Evolutionary conservation across 2,113 vertebrate genomes (phyloP), one percentile per base, ranked within the genome.

Genomic region (Megaceryle torquata): DNA sequence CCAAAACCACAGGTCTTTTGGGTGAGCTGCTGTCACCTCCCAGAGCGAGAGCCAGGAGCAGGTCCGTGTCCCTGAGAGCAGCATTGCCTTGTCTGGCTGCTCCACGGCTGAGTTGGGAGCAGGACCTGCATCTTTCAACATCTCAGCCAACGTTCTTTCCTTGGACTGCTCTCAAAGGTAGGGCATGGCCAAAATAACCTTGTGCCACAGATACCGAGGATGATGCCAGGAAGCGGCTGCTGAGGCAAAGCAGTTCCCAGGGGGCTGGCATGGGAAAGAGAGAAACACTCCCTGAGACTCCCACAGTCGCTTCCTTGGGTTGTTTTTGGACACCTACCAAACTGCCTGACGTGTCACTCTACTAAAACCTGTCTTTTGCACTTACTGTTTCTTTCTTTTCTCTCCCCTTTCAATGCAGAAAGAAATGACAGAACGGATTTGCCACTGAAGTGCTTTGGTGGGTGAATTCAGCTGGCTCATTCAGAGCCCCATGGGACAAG

Each of bases 371-470:
- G 74, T 56, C 56, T 79, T 91, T 75, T 60, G 59, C 51, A 48
- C 70, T 96, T 61, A 87, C 25, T 28, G 59, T 48, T 96, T 48
- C 78, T 86, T 89, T 82, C 35, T 76, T 77, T 83, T 97, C 79
- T 93, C 75, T 95, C 12, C 20, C 8, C 7, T 24, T 86, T 97
- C 93, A 91, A 95, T 84, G 69, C 98, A 99, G 99, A 99, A 96
- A 97, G 98, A 98, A 97, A 99, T 99, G 99, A 99, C 99, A 78
- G 99, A 99, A 95, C 98, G 98, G 67, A 99, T 99, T 96, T 99
- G 99, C 96, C 98, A 98, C 88, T 98, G 96, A 98, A 67, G 54
- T 39, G 61, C 59, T 48, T 48, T 48, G 63, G 48, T 84, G 60
- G 37, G n/a, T 0, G 0, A 60, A 51, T 51, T 74, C 78, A 39